Evolutionary conservation across 2,797 vertebrate genomes (phyloP).

Genomic region (Sorex maritimensis): DNA sequence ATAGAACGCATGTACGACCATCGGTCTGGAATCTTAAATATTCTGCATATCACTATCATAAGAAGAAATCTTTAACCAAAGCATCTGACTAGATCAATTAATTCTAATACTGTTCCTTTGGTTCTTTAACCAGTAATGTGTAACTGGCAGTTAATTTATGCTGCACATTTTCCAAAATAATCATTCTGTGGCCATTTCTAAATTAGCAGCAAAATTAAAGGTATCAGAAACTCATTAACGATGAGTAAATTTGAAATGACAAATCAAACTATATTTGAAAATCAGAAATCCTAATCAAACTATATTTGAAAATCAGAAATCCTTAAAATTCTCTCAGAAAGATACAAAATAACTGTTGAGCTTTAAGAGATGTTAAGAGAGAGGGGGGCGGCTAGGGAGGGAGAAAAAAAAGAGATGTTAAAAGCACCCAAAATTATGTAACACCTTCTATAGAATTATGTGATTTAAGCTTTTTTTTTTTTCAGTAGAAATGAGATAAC

Average conservation of each 20-base stretch:
- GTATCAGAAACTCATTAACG: too few relatives aligned
- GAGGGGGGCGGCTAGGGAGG: too few relatives aligned
- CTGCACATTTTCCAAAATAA: slow-evolving; percentile 37
- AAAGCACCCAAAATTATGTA: not conserved
- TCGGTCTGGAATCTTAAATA: not conserved
- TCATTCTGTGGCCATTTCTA: slow-evolving; percentile 16
- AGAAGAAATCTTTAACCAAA: slow-evolving; percentile 16
- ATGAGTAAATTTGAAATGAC: too few relatives aligned
- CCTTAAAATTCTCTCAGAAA: slow-evolving; percentile 6
- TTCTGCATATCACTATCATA: not conserved
- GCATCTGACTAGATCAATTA: not conserved
- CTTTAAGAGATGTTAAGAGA: not conserved
- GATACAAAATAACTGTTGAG: slow-evolving; percentile 13
- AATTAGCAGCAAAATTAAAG: too few relatives aligned
- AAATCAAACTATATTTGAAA: too few relatives aligned
- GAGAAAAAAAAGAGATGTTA: not conserved
- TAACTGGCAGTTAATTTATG: slow-evolving; percentile 10
- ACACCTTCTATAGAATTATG: not conserved
- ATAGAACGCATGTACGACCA: not conserved
- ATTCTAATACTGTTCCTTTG: not conserved
- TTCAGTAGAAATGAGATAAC: not conserved
- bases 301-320: too few relatives aligned
- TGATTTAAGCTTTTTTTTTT: too few relatives aligned
- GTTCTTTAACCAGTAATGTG: not conserved
- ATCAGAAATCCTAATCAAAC: too few relatives aligned